Evolutionary conservation across 2,113 vertebrate species (phyloP), one percentile per base, ranked within the genome.

Genomic region (Colius striatus): DNA sequence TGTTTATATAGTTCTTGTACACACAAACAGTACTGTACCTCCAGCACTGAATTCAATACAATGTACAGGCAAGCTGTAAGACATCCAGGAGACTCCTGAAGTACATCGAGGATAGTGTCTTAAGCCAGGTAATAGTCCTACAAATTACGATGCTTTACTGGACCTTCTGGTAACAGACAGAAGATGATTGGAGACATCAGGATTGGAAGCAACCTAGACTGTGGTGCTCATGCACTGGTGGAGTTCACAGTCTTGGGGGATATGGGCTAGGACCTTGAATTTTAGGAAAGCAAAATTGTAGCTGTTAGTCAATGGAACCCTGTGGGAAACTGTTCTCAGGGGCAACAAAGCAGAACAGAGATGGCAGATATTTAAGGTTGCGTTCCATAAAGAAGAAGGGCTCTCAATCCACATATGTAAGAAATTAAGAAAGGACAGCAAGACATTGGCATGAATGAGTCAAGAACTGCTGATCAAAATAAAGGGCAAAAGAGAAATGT

Each of bases 91-190:
- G 25, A 43, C 16, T 51, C 25, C 54, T 36, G 30, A 23, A 75
- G 26, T 66, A 6, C 16, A 11, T 11, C 3, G 3, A 34, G 14
- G 18, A 48, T n/a, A 72, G 57, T 4, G 34, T 84, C 32, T 32
- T n/a, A 38, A 58, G 10, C 14, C 32, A 67, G 16, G 29, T 45
- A 66, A 50, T 38, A 54, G 10, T 4, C 10, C 23, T 61, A 11
- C 8, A 34, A 71, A 17, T n/a, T 4, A 4, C 19, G 3, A 20
- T 5, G 26, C 4, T 2, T 10, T 75, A 10, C 8, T n/a, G 27
- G 10, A 57, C 26, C 10, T 53, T 13, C 23, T 66, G 17, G 16
- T 53, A 26, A 68, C 29, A 8, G 51, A 2, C 3, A 2, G 18
- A 32, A 66, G 51, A 2, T 77, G 36, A 22, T 8, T 17, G 18